These are phyloP conservation scores for Apotomis betuletana DNA, from an alignment of 2,888 invertebrate genomes.

Conservation along the genomic window DNA sequence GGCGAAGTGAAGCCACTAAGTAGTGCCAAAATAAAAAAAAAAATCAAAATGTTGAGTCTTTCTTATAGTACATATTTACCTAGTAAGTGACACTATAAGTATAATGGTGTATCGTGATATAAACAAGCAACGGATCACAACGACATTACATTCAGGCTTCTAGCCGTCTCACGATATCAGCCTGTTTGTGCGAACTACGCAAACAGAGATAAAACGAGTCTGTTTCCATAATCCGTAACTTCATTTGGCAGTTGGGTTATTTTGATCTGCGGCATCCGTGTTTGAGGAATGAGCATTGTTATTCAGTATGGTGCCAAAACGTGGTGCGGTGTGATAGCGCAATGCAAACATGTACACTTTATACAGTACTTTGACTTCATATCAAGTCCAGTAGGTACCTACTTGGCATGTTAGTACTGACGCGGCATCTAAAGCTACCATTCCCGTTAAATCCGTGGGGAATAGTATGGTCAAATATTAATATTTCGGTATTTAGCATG, in stretches of 20 bases:
- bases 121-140: background rate
- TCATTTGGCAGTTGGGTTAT: conserved; percentile 23
- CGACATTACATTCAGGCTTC: background rate
- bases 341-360: background rate
- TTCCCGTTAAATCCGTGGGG: too few species aligned
- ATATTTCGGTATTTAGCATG: too few species aligned
- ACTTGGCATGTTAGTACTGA: too few species aligned
- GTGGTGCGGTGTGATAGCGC: conserved; percentile 23
- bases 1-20: too few species aligned
- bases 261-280: conserved; percentile 20
- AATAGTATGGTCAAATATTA: too few species aligned
- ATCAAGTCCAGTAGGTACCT: too few species aligned
- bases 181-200: conserved; percentile 2
- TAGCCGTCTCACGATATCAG: background rate
- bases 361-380: conserved; percentile 6
- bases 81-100: too few species aligned
- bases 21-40: too few species aligned
- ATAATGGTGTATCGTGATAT: background rate
- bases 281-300: conserved; percentile 25
- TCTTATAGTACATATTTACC: too few species aligned
- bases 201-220: conserved; percentile 20
- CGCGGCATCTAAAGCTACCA: too few species aligned
- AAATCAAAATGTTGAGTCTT: too few species aligned
- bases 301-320: conserved; percentile 29
- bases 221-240: conserved; percentile 19